Evolutionary conservation across 1,140 invertebrate genomes (phyloP), one percentile per base, ranked within the genome.

Genomic region (Nixonia krombeini): DNA sequence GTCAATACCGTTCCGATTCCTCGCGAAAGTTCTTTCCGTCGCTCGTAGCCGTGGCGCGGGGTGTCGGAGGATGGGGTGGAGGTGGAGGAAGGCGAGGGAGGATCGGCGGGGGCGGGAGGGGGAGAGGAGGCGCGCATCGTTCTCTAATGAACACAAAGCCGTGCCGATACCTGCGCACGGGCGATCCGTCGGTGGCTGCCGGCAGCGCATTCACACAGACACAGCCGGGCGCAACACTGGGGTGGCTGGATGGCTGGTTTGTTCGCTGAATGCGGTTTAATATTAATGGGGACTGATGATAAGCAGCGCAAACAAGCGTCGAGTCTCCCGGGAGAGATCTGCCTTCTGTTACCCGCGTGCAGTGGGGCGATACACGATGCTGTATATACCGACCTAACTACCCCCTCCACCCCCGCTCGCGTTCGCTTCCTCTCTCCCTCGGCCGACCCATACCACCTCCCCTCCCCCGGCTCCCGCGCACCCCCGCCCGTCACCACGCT

Each of bases 251-350:
- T 72, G 74, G 72, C 50, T 73, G 79, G 78, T 81, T 76, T 77
- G 78, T 79, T 79, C 82, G 81, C 76, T 85, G 82, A 85, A 85
- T 85, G 82, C 81, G 83, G 83, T 85, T 84, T 85, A 84, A 84
- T 85, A 85, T 84, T 84, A 85, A 85, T 85, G 82, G 81, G 79
- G 82, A 79, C 79, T 83, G 83, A 84, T 84, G 83, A 85, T 85
- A 85, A 85, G 83, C 82, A 85, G 81, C 78, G 82, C 82, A 85
- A 85, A 85, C 82, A 85, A 85, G 82, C 82, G 81, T 83, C 79
- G 78, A 82, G 78, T 82, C 81, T 81, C 81, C 79, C 74, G 82
- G 82, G 82, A 84, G 80, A 83, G 82, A 83, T 83, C 82, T 83
- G 82, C 84, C 83, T 85, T 85, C 82, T 85, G 84, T 85, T 83